Conservation (phyloP, 2,888 invertebrate species). For the Cancer borealis region DNA sequence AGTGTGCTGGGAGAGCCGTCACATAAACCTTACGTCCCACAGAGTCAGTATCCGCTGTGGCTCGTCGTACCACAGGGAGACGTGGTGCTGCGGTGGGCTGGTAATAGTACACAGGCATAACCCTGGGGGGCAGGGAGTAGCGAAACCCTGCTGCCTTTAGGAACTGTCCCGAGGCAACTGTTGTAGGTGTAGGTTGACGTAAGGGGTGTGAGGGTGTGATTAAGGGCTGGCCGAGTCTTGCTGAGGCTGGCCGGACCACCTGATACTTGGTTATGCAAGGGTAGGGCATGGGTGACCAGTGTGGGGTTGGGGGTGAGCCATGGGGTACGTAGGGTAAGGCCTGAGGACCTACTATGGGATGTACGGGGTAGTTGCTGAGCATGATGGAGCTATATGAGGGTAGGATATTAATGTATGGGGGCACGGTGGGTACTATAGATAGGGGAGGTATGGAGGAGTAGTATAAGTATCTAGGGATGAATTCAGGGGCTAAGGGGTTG, state of each 20-base stretch:
- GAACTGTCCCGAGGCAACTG: conserved; percentile 46
- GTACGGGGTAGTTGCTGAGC: conserved; percentile 48
- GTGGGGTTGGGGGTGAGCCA: conserved; percentile 41
- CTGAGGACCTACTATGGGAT: conserved; percentile 64
- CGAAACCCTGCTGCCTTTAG: conserved; percentile 52
- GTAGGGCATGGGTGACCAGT: conserved; percentile 65
- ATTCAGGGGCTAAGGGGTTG: conserved; percentile 91
- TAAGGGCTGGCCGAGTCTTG: conserved; percentile 62
- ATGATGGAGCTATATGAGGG: conserved; percentile 60
- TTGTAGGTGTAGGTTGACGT: conserved; percentile 39
- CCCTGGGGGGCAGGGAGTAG: conserved; percentile 48
- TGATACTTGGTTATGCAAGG: conserved; percentile 46
- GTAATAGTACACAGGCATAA: conserved; percentile 57
- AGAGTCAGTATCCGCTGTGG: conserved; percentile 50
- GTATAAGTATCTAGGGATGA: conserved; percentile 84
- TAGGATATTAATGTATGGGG: conserved; percentile 65
- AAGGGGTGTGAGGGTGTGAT: conserved; percentile 64
- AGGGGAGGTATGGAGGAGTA: conserved; percentile 63
- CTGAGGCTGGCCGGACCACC: conserved; percentile 55
- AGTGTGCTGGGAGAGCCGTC: conserved; percentile 60
- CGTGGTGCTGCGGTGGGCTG: conserved; percentile 51
- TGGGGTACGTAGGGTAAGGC: conserved; percentile 63
- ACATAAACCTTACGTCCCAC: conserved; percentile 56
- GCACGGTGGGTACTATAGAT: conserved; percentile 61
- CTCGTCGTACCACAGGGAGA: conserved; percentile 49